phyloP scores from a whole-genome alignment of 2,113 vertebrate genomes.

The human (Homo sapiens) region DNA sequence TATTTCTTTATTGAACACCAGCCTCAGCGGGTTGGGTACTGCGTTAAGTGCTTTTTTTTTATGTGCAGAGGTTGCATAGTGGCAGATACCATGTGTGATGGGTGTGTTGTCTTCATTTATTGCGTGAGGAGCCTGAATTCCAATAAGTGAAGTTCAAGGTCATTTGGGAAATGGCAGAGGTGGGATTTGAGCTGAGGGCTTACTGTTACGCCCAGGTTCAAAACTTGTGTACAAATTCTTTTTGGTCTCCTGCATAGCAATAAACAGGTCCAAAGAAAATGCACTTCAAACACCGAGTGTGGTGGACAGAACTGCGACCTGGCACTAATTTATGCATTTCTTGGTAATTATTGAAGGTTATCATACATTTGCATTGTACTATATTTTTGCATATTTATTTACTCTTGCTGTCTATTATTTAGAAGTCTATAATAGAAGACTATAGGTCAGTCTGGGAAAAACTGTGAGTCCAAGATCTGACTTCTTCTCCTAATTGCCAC shows the following conservation, averaged over 20 bases:
- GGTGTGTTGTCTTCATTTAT: neutral
- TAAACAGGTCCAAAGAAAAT: neutral
- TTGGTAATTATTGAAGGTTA: neutral
- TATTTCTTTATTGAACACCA: neutral
- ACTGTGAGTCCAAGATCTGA: neutral
- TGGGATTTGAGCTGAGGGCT: neutral
- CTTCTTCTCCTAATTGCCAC: neutral
- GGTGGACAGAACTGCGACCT: neutral
- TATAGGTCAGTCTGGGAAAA: neutral
- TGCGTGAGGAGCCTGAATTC: neutral
- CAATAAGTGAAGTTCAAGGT: neutral
- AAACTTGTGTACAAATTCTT: neutral
- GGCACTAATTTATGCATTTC: neutral
- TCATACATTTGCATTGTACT: neutral
- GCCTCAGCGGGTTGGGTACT: neutral
- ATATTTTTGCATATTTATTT: neutral
- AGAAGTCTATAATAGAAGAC: neutral
- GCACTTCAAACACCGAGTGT: neutral
- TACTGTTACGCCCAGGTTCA: neutral
- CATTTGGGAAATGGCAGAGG: neutral
- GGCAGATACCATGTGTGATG: neutral
- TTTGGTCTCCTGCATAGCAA: neutral
- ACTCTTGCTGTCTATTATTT: neutral
- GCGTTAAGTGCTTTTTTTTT: fast-evolving
- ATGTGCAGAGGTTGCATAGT: fast-evolving